Base-by-base conservation (phyloP, 2,888 invertebrate species). In the Mythimna loreyi region DNA sequence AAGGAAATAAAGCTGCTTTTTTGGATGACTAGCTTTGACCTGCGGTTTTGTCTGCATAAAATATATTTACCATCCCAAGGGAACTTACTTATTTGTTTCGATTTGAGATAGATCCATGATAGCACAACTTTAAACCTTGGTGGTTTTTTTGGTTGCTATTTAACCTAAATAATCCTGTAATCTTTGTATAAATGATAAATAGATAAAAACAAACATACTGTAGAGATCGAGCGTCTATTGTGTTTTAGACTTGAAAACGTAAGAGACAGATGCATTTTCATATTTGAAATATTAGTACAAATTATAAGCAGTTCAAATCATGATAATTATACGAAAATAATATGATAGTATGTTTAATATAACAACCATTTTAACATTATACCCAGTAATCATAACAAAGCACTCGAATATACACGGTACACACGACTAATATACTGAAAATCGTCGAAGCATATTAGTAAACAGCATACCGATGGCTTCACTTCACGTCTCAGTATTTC, bases 391-490 rank as follows among this genome's bases (percentile, higher is more conserved):
- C n/a, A 72, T 40, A 23, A 43, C 33, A 33, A 40, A n/a, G 47
- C 23, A 47, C 57, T 19, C 19, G 43, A 9, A 16, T 28, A 56
- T 6, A 8, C 11, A 25, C 8, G 25, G 11, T 21, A 43, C 47
- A 56, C 16, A 49, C 1, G 57, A 47, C 21, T 19, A 43, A 58
- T 43, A 36, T 65, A 65, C 67, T 67, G 49, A 65, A 71, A 72
- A 68, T 72, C 55, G 33, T 67, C 71, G 52, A 76, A 65, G 61
- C 53, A 64, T 69, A 66, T 72, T 74, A 75, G 75, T 72, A 78
- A 79, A 86, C 85, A 76, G 81, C 90, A 91, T 90, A 90, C 77
- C 80, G 81, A 82, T 80, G 88, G 87, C 84, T 92, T 92, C 87
- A 85, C 84, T 92, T 92, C 87, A 85, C 81, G 84, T 87, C 84